Conservation (phyloP, 2,888 invertebrate species). For the Lumbricus terrestris region DNA sequence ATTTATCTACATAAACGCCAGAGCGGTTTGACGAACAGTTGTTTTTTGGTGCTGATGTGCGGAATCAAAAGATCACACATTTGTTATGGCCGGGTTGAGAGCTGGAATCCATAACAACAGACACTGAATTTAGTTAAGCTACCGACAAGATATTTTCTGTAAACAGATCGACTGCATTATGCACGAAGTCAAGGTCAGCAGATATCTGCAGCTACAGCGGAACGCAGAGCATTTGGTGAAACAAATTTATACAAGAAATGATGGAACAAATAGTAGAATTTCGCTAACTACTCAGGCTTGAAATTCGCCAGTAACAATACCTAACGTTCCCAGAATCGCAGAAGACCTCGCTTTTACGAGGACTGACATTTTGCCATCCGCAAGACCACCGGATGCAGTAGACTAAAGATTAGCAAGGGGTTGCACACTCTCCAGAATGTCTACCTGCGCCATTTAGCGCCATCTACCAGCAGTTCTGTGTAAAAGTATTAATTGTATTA, state of each 20-base stretch:
- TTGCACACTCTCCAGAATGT: not conserved
- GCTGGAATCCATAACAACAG: too few species aligned
- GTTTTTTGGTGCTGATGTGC: too few species aligned
- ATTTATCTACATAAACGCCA: too few species aligned
- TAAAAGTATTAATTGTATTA: too few species aligned
- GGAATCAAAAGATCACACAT: too few species aligned
- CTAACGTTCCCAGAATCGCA: constrained; percentile 11
- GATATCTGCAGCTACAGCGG: not conserved
- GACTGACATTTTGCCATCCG: constrained; percentile 7
- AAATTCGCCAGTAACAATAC: not conserved
- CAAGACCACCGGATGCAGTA: not conserved
- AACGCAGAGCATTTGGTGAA: not conserved
- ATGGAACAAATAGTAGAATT: not conserved
- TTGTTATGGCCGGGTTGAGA: too few species aligned
- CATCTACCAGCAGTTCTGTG: too few species aligned
- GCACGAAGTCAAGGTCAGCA: constrained; percentile 4
- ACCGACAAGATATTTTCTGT: not conserved
- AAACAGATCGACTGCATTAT: not conserved
- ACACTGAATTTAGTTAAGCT: too few species aligned
- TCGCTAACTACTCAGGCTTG: not conserved
- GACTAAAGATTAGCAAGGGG: not conserved
- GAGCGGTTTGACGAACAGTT: too few species aligned
- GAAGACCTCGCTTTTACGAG: not conserved
- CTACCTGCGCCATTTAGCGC: not conserved
- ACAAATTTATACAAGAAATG: not conserved